A percentile compares a stretch with the other conserved stretches of the same genome.
Conservation (phyloP, 2,888 invertebrate genomes). For the Cabera pusaria region DNA sequence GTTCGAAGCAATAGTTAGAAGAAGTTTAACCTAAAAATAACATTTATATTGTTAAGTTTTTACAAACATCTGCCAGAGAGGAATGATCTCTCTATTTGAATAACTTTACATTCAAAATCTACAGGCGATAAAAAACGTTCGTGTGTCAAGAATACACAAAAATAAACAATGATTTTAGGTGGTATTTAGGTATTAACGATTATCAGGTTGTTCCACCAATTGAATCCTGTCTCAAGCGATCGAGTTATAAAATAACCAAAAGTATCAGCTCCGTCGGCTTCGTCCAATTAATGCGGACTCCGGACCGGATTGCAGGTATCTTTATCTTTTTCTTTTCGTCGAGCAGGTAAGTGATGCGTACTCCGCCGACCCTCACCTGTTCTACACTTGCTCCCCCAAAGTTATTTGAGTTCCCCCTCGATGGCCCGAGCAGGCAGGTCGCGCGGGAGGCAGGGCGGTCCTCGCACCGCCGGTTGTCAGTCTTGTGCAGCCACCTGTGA, state of each 20-base stretch:
- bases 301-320: conserved; percentile 65
- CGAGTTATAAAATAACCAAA: conserved; percentile 43
- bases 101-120: conserved; percentile 9
- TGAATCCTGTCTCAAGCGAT: conserved; percentile 32
- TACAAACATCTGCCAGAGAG: conserved; percentile 10
- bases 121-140: conserved; percentile 5
- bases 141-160: conserved; percentile 10
- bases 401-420: conserved; percentile 53
- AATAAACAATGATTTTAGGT: conserved; percentile 8
- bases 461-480: conserved; percentile 47
- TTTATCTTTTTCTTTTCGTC: conserved; percentile 38
- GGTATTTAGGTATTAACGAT: conserved; percentile 8
- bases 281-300: conserved; percentile 63
- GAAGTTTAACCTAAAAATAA: conserved; percentile 34
- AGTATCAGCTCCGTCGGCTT: conserved; percentile 48
- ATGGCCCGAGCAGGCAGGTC: conserved; percentile 34
- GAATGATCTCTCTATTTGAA: conserved; percentile 19
- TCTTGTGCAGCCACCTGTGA: conserved; percentile 71
- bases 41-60: conserved; percentile 26
- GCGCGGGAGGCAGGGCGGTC: conserved; percentile 49
- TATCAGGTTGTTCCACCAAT: conserved; percentile 16
- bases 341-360: conserved; percentile 70
- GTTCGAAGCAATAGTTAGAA: too few relatives aligned
- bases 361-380: conserved; percentile 47
- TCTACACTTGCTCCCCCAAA: conserved; percentile 45